These are phyloP conservation scores for Desoria tigrina DNA, from an alignment of 2,888 invertebrate genomes.

Conservation along the genomic window DNA sequence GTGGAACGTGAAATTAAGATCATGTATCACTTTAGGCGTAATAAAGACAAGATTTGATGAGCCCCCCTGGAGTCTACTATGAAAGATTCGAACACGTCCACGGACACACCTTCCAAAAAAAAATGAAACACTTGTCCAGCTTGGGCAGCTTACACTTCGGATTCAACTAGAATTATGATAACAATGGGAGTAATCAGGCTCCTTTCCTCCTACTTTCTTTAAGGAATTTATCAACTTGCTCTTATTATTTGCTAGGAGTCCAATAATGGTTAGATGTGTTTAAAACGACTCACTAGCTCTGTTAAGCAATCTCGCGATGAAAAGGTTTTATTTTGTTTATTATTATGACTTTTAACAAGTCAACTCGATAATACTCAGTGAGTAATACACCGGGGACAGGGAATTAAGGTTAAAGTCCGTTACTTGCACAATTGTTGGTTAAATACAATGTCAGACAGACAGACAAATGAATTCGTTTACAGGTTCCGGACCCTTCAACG, in stretches of 20 bases:
- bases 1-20: conserved; percentile 33
- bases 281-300: too few species aligned
- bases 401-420: too few species aligned
- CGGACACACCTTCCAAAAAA: not conserved
- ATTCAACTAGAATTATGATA: not conserved
- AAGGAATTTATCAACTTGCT: conserved; percentile 1
- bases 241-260: not conserved
- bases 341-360: too few species aligned
- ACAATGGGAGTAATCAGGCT: not conserved
- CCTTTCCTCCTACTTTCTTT: not conserved
- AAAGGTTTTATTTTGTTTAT: too few species aligned
- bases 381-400: too few species aligned
- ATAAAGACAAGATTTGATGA: conserved; percentile 44
- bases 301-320: too few species aligned
- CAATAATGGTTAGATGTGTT: too few species aligned
- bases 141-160: not conserved
- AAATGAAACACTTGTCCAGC: not conserved
- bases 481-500: too few species aligned
- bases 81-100: not conserved
- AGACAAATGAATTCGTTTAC: too few species aligned
- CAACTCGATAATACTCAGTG: too few species aligned
- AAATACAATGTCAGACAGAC: too few species aligned
- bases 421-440: too few species aligned
- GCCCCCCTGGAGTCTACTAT: conserved; percentile 31
- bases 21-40: conserved; percentile 25